Evolutionary conservation across 2,888 invertebrate genomes (phyloP).

Genomic region (Gonocerus acuteangulatus): DNA sequence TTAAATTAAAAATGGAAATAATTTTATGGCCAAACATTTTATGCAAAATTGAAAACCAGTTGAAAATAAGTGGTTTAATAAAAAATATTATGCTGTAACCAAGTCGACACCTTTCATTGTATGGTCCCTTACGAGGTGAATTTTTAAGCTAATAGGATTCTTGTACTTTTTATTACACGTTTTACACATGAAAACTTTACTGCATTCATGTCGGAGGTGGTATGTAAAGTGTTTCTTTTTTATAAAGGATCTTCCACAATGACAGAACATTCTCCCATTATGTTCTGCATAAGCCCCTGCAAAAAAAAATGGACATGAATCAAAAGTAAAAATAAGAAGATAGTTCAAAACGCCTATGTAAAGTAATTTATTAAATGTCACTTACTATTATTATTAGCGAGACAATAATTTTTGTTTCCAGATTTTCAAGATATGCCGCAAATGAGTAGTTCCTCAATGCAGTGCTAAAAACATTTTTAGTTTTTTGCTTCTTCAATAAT

Average conservation of each 20-base stretch:
- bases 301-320: neutral
- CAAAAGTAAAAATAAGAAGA: neutral
- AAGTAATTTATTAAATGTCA: too few species aligned
- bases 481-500: too few species aligned
- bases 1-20: too few species aligned
- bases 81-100: neutral
- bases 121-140: conserved; percentile 15
- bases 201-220: conserved; percentile 28
- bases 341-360: neutral
- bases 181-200: conserved; percentile 14
- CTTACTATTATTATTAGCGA: too few species aligned
- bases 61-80: too few species aligned
- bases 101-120: neutral
- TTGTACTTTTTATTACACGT: conserved; percentile 21
- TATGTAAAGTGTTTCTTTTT: conserved; percentile 12
- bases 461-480: too few species aligned
- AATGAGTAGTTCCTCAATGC: too few species aligned
- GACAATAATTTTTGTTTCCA: too few species aligned
- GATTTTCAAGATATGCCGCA: too few species aligned
- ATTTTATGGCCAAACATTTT: too few species aligned
- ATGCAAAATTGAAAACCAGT: too few species aligned
- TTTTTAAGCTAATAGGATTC: conserved; percentile 13
- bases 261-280: conserved; percentile 10
- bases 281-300: neutral
- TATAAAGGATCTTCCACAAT: conserved; percentile 25